These are phyloP conservation scores for Drosophila dives DNA, from an alignment of 2,888 invertebrate genomes.

Conservation along the genomic window DNA sequence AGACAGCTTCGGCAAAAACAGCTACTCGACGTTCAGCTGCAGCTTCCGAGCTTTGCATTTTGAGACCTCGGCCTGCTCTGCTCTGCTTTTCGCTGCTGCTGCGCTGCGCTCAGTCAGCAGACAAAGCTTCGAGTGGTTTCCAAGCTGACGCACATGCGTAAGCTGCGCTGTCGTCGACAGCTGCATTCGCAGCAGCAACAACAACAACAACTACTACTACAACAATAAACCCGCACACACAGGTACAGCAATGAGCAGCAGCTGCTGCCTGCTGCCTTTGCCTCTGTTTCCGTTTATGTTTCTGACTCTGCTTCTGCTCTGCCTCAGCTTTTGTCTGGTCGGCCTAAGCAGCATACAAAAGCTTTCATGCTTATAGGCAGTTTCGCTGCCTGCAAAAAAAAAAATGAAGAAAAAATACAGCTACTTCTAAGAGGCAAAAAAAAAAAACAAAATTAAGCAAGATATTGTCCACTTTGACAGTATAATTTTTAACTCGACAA, in stretches of 20 bases:
- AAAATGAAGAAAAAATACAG: not conserved
- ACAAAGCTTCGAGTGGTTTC: conserved; percentile 49
- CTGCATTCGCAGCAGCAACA: conserved; percentile 32
- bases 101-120: conserved; percentile 17
- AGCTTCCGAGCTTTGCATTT: conserved; percentile 37
- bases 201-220: conserved; percentile 13
- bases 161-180: conserved; percentile 57
- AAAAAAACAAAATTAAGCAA: not conserved
- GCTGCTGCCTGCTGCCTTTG: conserved; percentile 34
- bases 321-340: conserved; percentile 22
- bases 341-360: conserved; percentile 49
- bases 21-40: conserved; percentile 40
- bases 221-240: conserved; percentile 36
- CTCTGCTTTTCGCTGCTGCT: conserved; percentile 12
- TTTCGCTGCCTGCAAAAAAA: not conserved
- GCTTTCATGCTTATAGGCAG: conserved; percentile 42
- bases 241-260: conserved; percentile 36
- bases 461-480: not conserved
- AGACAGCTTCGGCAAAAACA: conserved; percentile 43
- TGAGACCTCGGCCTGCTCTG: conserved; percentile 20
- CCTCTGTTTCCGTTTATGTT: not conserved
- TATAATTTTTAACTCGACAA: not conserved
- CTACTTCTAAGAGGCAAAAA: not conserved
- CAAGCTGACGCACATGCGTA: conserved; percentile 63
- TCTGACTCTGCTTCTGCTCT: conserved; percentile 9